Evolutionary conservation across 2,888 invertebrate genomes (phyloP), one percentile per base, ranked within the genome.

Genomic region (Julus scanicus): DNA sequence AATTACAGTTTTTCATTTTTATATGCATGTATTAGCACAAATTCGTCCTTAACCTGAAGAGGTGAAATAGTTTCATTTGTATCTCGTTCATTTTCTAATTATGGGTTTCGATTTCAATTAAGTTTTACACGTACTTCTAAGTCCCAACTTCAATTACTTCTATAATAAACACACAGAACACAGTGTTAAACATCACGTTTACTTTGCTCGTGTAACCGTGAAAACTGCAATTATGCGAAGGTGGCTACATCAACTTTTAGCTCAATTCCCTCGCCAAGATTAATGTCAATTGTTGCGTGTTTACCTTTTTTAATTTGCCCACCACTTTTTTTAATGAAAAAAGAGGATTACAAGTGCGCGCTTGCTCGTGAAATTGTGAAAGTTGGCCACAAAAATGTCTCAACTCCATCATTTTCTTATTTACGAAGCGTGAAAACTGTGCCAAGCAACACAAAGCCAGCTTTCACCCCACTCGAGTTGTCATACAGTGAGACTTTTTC

Each of bases 311-410:
- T 1, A 63, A 63, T 63, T 63, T 63, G 63, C n/a, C 63, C 63
- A 63, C 63, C 6, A 53, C 1, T 63, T 17, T 5, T 63, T 17
- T 53, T 53, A 53, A 13, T 53, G 17, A 53, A 53, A 53, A 53
- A 44, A 53, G 11, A 53, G 63, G 63, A 63, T 63, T 63, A 63
- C 17, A 63, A 53, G 63, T 20, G 63, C 4, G 63, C 63, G 20
- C n/a, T 63, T 63, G 63, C 20, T 63, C 63, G 63, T 63, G 63
- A 63, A 63, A 63, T 63, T 63, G 63, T n/a, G 63, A 63, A 63
- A 63, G 20, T 63, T 63, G 63, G 53, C 53, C 53, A 17, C 53
- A 53, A 53, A 53, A 53, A 53, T 53, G 13, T 63, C n/a, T 63
- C 63, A 20, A 63, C 63, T 63, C n/a, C 63, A 17, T 63, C 4